These are phyloP conservation scores for Carduelis carduelis DNA, from an alignment of 2,797 vertebrate genomes.

Conservation along the genomic window DNA sequence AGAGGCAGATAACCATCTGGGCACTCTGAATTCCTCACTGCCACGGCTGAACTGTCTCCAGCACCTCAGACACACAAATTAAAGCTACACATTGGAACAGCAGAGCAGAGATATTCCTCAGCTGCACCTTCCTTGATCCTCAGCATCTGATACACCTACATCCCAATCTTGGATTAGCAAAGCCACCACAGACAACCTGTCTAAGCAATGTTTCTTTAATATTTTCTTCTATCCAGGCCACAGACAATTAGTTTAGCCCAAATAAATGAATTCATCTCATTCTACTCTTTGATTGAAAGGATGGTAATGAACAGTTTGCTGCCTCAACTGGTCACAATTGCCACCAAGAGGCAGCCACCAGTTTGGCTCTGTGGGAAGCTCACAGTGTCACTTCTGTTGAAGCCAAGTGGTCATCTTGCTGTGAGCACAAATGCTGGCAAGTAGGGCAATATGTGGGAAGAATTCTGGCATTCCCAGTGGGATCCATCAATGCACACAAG, in stretches of 20 bases:
- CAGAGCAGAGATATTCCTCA: not conserved
- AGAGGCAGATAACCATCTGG: slow-evolving; percentile 14
- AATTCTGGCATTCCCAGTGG: not conserved
- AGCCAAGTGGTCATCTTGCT: slow-evolving; percentile 27
- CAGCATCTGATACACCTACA: not conserved
- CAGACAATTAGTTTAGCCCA: not conserved
- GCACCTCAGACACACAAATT: not conserved
- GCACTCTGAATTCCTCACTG: not conserved
- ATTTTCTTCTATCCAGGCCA: not conserved
- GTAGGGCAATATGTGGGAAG: not conserved
- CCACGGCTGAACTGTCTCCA: not conserved
- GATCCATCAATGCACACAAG: not conserved
- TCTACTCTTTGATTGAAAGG: not conserved
- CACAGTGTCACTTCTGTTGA: not conserved
- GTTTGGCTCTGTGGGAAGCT: not conserved
- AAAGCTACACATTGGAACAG: not conserved
- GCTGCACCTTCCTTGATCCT: not conserved
- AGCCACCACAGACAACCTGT: not conserved
- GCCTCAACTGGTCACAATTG: not conserved
- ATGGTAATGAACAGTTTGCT: not conserved
- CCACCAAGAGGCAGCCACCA: not conserved
- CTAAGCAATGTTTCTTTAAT: not conserved
- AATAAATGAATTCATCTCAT: not conserved
- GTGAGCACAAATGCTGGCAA: slow-evolving; percentile 18
- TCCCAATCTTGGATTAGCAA: not conserved